Percentiles rank a stretch among this genome's conserved stretches.
These are phyloP conservation scores for rabbit (Oryctolagus cuniculus) DNA, from an alignment of 2,113 vertebrate species.

Conservation along the genomic window mOryCun1.1 NC_091438.1:5388501-5389000, in stretches of 20 bases:
- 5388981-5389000: too few relatives aligned
- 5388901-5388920: too few relatives aligned
- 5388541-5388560: not conserved
- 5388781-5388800: not conserved
- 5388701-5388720: not conserved
- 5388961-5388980: too few relatives aligned
- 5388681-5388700: not conserved
- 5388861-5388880: too few relatives aligned
- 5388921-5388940: too few relatives aligned
- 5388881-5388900: too few relatives aligned
- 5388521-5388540: not conserved
- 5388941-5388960: too few relatives aligned
- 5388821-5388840: too few relatives aligned
- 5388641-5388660: not conserved
- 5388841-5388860: too few relatives aligned
- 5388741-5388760: not conserved
- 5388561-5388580: not conserved
- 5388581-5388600: not conserved
- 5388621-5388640: not conserved
- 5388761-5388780: not conserved
- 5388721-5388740: not conserved
- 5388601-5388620: not conserved
- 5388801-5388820: too few relatives aligned
- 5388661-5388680: constrained; percentile 17
- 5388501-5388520: not conserved